These are phyloP conservation scores for Drosophila gaucha DNA, from an alignment of 2,888 invertebrate genomes.

Conservation along the genomic window DNA sequence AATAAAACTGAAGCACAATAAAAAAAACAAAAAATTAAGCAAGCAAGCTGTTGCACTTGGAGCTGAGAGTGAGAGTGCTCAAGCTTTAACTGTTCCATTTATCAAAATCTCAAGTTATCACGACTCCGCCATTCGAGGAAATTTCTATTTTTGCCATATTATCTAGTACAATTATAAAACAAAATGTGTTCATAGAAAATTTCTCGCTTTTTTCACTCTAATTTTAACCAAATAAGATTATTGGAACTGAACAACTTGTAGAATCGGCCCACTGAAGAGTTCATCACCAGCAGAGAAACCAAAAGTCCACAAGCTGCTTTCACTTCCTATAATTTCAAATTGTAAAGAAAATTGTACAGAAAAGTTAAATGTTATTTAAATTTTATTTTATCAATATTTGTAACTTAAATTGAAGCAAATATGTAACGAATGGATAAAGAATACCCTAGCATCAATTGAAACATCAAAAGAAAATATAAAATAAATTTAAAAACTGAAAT, in stretches of 20 bases:
- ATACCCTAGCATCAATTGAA: background rate
- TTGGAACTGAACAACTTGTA: too few species aligned
- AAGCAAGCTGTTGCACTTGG: background rate
- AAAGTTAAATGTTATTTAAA: background rate
- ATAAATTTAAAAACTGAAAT: background rate
- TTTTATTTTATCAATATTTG: background rate
- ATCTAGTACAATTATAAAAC: accelerated
- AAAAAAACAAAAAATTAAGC: too few species aligned
- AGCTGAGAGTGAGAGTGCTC: background rate
- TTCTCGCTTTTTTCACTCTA: too few species aligned
- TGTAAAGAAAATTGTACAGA: background rate
- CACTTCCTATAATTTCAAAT: background rate
- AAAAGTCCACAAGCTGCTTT: background rate
- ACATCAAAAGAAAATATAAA: too few species aligned
- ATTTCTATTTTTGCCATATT: background rate
- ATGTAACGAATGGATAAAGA: background rate
- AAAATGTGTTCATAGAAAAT: background rate
- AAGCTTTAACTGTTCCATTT: background rate
- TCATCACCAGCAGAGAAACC: background rate
- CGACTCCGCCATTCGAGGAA: background rate
- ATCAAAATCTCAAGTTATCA: background rate
- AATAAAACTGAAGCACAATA: background rate
- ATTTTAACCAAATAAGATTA: too few species aligned
- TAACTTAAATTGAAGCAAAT: background rate
- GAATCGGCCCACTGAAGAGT: accelerated